Evolutionary conservation across 2,797 vertebrate species (phyloP), one percentile per base, ranked within the genome.

Genomic region (Sebastes melanostomus): DNA sequence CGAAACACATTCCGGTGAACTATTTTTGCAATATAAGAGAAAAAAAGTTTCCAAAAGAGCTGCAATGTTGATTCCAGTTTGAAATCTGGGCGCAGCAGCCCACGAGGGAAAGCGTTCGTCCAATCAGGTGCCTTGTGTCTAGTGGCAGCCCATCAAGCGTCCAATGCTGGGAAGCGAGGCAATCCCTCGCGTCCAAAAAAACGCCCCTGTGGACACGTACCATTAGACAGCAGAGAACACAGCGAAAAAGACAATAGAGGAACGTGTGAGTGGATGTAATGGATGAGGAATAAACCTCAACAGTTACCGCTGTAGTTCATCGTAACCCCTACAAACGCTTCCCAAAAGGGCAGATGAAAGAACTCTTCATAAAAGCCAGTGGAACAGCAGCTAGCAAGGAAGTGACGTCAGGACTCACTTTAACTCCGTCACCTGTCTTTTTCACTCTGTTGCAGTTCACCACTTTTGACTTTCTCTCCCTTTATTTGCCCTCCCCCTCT

Each of bases 171-270:
- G 18, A 50, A 50, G 46, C 46, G 46, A 50, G 46, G 46, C 3
- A 3, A 20, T 20, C 46, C 46, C 46, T 50, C 46, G 18, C 18
- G 1, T 18, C 18, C 3, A 50, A 20, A 1, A 46, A 50, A 18
- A 0, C 5, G 3, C 46, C 46, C 18, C 1, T 20, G 46, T 50
- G 46, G 3, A 50, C 46, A 50, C 18, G 16, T 50, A 50, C 0
- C 46, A 16, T 46, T 5, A 22, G 3, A 32, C n/a, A 27, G 71
- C 9, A 13, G 30, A 52, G 24, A 67, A 54, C 8, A 54, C 20
- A 22, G 50, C 2, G 3, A 50, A 20, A 0, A 18, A 50, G 16
- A 50, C 46, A 50, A 2, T 20, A 46, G 1, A 50, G 0, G 3
- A 50, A 50, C 46, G 8, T 50, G 46, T 20, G 46, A 50, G 4